Evolutionary conservation across 2,888 invertebrate genomes (phyloP), one percentile per base, ranked within the genome.

Genomic region (Perdita meconis): DNA sequence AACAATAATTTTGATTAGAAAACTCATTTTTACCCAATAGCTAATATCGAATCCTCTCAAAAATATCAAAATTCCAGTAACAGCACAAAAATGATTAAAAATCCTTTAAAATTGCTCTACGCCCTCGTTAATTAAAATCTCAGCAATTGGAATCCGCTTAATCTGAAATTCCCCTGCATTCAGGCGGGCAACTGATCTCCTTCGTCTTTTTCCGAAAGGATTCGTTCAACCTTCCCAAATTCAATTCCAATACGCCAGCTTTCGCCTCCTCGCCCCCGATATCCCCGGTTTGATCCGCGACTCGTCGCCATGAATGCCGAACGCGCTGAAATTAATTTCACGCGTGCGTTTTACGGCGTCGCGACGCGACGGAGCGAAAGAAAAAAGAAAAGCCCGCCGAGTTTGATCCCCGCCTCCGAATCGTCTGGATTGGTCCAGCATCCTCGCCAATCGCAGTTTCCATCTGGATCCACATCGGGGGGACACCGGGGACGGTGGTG

Each of bases 391-490:
- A 38, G 36, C 36, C 24, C 55, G 59, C 44, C 26, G n/a, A 65
- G 42, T 55, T 38, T 26, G 68, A 40, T 77, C 73, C 53, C 81
- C 87, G 86, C 86, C 87, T 63, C 69, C 30, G 8, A 19, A n/a
- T 24, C 53, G 10, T 13, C 60, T 16, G 57, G 47, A 87, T 87
- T 87, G 86, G 87, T 75, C 75, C 79, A 60, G 47, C 38, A 34
- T 13, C 13, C 34, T 71, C 59, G 38, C 87, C 86, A 87, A 87
- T 87, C 78, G 47, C 68, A 67, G 61, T 64, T 8, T 64, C 50
- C 76, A 19, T 13, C 24, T 19, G 57, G 64, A 40, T 30, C 63
- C 2, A 10, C 16, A n/a, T 30, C 51, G 19, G 53, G 59, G 63
- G 61, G 55, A 42, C 22, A 8, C 50, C 36, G 47, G 40, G n/a